Base-by-base conservation (phyloP, 2,113 vertebrate species). In the Meles meles region DNA sequence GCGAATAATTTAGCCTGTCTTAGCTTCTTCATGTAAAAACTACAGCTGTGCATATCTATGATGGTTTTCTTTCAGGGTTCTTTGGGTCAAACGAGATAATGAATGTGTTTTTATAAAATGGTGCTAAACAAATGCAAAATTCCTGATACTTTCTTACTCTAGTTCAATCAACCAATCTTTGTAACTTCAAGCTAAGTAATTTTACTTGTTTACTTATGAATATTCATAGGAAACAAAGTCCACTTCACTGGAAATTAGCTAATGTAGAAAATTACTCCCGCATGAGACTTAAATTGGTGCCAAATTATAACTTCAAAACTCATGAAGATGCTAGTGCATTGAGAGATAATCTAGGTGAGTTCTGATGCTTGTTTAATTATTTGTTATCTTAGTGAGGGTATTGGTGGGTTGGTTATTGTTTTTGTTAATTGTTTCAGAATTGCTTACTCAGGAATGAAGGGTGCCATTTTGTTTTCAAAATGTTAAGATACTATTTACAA, bases 261-360 rank as follows among this genome's bases (percentile, higher is more conserved):
- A 99, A 99, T 34, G 99, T 99, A 42, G 99, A 99, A 98, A 99
- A 99, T 98, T 99, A 99, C 98, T 99, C 99, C 42, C 99, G 99
- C 69, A 99, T 99, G 99, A 99, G 99, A 97, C 99, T 99, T 91
- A 99, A 99, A 98, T 98, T 99, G 77, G 99, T 99, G 47, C 99
- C 99, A 31, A 99, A 99, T 98, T 99, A 99, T 98, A 99, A 99
- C 98, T 99, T 99, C 97, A 99, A 98, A 96, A 98, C 98, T 34
- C 99, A 99, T 92, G 97, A 98, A 88, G 99, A 99, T 89, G 99
- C 99, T 98, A 99, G 99, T 88, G 99, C 99, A 87, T 99, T 99
- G 93, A 99, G 99, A 97, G 99, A 99, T 98, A 99, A 99, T 98
- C 98, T 99, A 82, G 99, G 99, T 99, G 97, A 99, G 98, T 92